phyloP scores from a whole-genome alignment of 2,113 vertebrate species.

The Heloderma charlesbogerti region DNA sequence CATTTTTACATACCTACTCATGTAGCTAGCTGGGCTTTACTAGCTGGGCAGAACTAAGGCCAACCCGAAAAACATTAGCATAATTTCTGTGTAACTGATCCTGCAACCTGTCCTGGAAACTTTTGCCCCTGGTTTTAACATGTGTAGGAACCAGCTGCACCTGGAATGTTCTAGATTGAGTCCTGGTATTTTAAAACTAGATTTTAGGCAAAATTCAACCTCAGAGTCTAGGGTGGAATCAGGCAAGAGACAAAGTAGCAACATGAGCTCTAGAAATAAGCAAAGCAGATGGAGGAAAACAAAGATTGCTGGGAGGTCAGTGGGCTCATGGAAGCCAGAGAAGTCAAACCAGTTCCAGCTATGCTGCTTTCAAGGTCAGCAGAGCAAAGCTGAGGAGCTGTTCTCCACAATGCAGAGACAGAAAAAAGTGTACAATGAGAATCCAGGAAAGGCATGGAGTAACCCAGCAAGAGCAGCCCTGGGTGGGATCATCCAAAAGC shows the following conservation, averaged over 20 bases:
- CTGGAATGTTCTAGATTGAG: background rate
- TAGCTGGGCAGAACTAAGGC: background rate
- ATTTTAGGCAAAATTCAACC: background rate
- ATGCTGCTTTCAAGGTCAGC: background rate
- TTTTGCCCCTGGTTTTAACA: background rate
- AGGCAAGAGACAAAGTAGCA: background rate
- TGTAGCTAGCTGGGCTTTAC: background rate
- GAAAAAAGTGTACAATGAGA: background rate
- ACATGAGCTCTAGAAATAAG: background rate
- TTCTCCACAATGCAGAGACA: background rate
- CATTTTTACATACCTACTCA: background rate
- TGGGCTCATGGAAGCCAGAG: background rate
- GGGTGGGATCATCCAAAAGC: background rate
- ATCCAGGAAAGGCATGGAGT: background rate
- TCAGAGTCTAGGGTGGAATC: background rate
- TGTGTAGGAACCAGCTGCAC: too few relatives aligned
- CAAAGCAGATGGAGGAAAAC: background rate
- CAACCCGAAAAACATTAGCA: background rate
- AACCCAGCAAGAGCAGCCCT: background rate
- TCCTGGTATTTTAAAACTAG: background rate
- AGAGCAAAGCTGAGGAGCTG: background rate
- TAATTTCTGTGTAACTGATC: background rate
- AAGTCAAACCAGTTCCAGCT: background rate
- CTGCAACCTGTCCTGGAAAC: too few relatives aligned
- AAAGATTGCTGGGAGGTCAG: background rate